A percentile compares a stretch with the other conserved stretches of the same genome.
These are phyloP conservation scores for Rhinoderma darwinii DNA, from an alignment of 2,113 vertebrate species.

Conservation along the genomic window DNA sequence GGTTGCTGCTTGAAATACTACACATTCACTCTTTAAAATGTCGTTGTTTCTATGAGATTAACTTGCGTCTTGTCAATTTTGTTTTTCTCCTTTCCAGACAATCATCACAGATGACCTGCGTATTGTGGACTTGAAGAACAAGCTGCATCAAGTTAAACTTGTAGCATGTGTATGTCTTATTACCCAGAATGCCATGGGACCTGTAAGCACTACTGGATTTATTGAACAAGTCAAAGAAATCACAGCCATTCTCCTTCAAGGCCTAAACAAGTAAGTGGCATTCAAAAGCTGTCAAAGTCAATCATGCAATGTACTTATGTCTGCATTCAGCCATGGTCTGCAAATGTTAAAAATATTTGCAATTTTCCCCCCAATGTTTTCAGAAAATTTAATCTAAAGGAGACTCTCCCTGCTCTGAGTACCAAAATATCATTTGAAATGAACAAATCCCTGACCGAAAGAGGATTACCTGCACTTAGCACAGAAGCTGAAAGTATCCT, in stretches of 20 bases:
- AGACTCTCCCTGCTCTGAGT: constrained; percentile 80
- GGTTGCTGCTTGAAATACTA: background rate
- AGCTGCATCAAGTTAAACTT: constrained; percentile 80
- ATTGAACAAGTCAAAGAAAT: constrained; percentile 83
- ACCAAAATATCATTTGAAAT: constrained; percentile 83
- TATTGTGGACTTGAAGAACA: constrained; percentile 82
- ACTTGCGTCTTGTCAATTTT: background rate
- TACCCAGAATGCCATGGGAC: constrained; percentile 82
- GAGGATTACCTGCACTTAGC: constrained; percentile 74
- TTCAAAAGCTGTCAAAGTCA: background rate
- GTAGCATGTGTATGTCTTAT: constrained; percentile 87
- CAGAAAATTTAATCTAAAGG: constrained; percentile 83
- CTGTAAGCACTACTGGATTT: constrained; percentile 78
- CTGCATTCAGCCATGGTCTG: background rate
- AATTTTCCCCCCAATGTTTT: background rate
- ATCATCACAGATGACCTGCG: constrained; percentile 85
- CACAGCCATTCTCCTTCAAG: constrained; percentile 84
- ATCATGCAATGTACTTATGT: background rate
- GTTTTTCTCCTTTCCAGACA: constrained; percentile 75
- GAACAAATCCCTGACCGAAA: constrained; percentile 82
- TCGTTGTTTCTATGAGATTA: background rate
- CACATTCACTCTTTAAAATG: background rate
- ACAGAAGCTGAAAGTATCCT: constrained; percentile 80
- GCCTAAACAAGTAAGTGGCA: constrained; percentile 83
- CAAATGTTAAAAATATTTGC: background rate